Conservation (phyloP, 2,113 vertebrate genomes). For the Trogon surrucura region DNA sequence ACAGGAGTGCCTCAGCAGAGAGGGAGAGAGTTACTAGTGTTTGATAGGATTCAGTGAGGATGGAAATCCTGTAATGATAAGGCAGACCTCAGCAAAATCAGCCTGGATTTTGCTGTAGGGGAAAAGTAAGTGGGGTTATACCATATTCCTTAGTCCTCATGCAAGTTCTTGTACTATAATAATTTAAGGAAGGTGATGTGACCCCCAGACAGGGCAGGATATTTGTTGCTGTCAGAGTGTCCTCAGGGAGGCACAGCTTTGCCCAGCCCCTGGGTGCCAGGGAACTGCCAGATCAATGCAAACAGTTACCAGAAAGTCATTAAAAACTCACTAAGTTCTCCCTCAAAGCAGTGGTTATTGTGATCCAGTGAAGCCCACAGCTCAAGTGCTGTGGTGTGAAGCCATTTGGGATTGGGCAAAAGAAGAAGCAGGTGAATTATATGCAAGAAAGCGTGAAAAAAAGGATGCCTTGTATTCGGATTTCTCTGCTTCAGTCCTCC, state of each 20-base stretch:
- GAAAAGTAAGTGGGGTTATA: background rate
- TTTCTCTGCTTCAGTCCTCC: background rate
- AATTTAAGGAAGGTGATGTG: background rate
- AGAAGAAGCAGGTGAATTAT: background rate
- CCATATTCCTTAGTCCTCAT: background rate
- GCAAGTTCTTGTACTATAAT: background rate
- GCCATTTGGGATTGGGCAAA: background rate
- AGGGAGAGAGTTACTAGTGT: background rate
- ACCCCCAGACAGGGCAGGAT: too few species aligned
- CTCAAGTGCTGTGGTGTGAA: accelerated
- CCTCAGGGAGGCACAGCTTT: accelerated
- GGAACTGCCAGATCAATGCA: too few species aligned
- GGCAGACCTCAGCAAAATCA: background rate
- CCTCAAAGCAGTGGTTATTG: too few species aligned
- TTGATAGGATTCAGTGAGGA: background rate
- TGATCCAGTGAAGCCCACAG: background rate
- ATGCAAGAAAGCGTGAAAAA: background rate
- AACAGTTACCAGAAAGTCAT: background rate
- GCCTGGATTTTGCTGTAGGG: background rate
- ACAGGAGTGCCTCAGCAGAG: background rate
- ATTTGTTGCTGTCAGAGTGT: background rate
- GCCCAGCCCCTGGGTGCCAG: accelerated
- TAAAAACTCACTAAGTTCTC: background rate
- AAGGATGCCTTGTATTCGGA: background rate
- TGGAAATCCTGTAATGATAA: background rate